A percentile compares a stretch with the other conserved stretches of the same genome.
Evolutionary conservation across 2,797 vertebrate species (phyloP).

Genomic region (Eospalax fontanierii): DNA sequence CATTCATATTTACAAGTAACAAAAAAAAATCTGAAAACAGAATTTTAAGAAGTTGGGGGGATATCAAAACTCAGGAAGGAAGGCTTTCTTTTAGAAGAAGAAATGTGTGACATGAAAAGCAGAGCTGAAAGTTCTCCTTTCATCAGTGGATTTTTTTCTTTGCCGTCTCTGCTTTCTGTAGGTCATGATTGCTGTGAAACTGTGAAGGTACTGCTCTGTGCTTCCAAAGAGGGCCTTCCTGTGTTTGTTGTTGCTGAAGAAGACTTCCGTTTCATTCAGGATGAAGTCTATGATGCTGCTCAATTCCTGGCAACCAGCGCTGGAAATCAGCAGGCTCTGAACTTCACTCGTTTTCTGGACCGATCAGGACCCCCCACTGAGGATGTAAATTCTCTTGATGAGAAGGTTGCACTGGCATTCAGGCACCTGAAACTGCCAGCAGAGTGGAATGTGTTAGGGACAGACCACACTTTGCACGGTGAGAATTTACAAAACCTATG

Average conservation of each 20-base stretch:
- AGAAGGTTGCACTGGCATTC: conserved; percentile 95
- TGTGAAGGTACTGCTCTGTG: conserved; percentile 95
- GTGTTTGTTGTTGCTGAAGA: conserved; percentile 92
- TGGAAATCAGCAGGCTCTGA: conserved; percentile 94
- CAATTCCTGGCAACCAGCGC: conserved; percentile 96
- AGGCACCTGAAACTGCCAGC: conserved; percentile 93
- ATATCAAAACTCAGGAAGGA: background rate
- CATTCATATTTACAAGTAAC: background rate
- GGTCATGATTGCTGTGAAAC: conserved; percentile 97
- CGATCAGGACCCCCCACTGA: conserved; percentile 93
- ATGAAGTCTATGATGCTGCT: conserved; percentile 96
- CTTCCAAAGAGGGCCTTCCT: conserved; percentile 88
- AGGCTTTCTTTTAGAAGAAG: background rate
- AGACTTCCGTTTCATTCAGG: conserved; percentile 95
- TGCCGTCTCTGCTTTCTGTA: conserved; percentile 78
- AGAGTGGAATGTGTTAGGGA: conserved; percentile 96
- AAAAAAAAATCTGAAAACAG: background rate
- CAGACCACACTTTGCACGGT: conserved; percentile 88
- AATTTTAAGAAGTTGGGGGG: background rate
- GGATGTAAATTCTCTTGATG: conserved; percentile 95
- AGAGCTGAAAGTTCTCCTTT: background rate
- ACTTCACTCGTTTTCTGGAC: conserved; percentile 94
- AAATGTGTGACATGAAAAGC: background rate
- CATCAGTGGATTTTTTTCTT: background rate
- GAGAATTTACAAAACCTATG: conserved; percentile 61